A percentile compares a stretch with the other conserved stretches of the same genome.
Evolutionary conservation across 2,113 vertebrate genomes (phyloP).

Genomic region (Pangasianodon hypophthalmus): DNA sequence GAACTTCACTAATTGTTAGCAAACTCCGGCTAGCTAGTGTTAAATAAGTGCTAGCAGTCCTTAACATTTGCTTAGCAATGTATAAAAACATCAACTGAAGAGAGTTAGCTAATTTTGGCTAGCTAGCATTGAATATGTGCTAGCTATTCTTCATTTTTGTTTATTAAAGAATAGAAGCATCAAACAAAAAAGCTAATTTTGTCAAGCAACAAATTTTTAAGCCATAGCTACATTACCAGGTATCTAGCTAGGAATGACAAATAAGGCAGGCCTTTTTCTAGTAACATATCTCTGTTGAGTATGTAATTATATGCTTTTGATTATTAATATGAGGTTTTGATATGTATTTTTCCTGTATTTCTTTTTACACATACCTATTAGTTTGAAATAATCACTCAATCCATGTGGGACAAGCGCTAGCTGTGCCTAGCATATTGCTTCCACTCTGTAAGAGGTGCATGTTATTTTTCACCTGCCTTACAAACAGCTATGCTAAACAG

Average conservation of each 20-base stretch:
- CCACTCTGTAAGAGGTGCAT: background rate
- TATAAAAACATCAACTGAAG: background rate
- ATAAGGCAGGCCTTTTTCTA: background rate
- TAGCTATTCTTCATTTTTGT: background rate
- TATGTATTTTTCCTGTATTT: background rate
- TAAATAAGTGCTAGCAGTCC: background rate
- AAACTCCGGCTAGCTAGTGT: background rate
- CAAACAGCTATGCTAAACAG: constrained; percentile 18
- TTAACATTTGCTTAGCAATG: background rate
- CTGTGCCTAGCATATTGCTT: background rate
- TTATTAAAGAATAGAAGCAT: background rate
- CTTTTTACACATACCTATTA: background rate
- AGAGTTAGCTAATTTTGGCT: background rate
- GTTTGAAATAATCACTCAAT: background rate
- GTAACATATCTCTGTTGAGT: background rate
- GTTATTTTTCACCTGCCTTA: constrained; percentile 16
- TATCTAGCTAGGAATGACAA: background rate
- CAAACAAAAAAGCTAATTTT: background rate
- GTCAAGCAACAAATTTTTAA: background rate
- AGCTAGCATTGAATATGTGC: background rate
- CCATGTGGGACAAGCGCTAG: background rate
- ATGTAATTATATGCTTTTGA: background rate
- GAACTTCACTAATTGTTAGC: background rate
- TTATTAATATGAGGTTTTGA: background rate
- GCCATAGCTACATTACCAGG: background rate